A percentile compares a stretch with the other conserved stretches of the same genome.
These are phyloP conservation scores for Oxygymnocypris stewartii DNA, from an alignment of 2,113 vertebrate genomes.

Conservation along the genomic window DNA sequence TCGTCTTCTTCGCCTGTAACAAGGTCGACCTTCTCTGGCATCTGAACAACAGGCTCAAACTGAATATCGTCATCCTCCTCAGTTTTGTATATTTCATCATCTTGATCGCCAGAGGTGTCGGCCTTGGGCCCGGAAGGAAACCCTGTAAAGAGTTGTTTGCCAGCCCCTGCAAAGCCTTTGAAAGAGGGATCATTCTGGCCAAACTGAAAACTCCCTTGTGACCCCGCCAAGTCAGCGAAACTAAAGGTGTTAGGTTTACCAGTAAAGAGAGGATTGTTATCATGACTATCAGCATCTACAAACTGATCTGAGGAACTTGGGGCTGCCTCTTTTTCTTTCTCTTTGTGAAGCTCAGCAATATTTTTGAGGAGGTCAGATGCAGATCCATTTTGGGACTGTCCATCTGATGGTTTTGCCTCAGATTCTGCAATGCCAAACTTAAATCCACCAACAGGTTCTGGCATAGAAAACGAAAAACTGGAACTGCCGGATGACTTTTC, in stretches of 20 bases:
- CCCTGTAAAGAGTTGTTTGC: constrained; percentile 83
- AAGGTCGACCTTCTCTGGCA: constrained; percentile 94
- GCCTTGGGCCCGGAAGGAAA: constrained; percentile 67
- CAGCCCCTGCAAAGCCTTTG: constrained; percentile 85
- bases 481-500: constrained; percentile 74
- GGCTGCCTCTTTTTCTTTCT: constrained; percentile 67
- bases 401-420: constrained; percentile 58
- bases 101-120: constrained; percentile 73
- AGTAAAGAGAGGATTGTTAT: constrained; percentile 77
- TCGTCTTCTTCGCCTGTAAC: constrained; percentile 98
- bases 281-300: constrained; percentile 45
- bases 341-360: constrained; percentile 78
- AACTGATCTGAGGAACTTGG: constrained; percentile 2
- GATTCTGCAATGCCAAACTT: constrained; percentile 88
- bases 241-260: constrained; percentile 76
- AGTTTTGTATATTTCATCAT: constrained; percentile 90
- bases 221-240: constrained; percentile 91
- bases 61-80: constrained; percentile 96
- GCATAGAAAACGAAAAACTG: constrained; percentile 83
- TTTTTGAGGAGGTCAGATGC: constrained; percentile 70
- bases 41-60: constrained; percentile 95
- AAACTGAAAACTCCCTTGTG: constrained; percentile 83
- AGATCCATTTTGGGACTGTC: constrained; percentile 60
- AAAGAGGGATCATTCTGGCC: constrained; percentile 84
- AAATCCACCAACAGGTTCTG: constrained; percentile 73